These are phyloP conservation scores for Rhinopomastus cyanomelas DNA, from an alignment of 2,113 vertebrate genomes.

Conservation along the genomic window DNA sequence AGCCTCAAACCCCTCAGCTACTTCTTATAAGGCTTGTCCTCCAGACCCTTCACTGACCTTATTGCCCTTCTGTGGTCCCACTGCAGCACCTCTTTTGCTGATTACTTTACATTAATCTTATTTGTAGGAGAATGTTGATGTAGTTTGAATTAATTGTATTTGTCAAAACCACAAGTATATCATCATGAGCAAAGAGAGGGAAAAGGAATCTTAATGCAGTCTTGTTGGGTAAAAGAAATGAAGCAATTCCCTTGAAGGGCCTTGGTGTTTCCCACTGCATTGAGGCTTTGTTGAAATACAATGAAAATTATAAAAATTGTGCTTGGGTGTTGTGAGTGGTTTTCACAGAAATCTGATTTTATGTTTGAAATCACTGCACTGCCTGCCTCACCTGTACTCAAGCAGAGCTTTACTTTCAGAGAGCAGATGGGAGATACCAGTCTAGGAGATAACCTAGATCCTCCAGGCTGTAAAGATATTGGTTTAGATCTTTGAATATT, in stretches of 20 bases:
- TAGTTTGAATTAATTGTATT: background rate
- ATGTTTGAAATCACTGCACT: background rate
- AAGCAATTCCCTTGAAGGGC: background rate
- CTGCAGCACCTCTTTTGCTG: no score
- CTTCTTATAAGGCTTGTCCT: no score
- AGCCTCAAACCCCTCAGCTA: no score
- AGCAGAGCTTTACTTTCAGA: background rate
- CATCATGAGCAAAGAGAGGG: background rate
- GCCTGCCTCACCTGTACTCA: background rate
- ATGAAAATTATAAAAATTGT: background rate
- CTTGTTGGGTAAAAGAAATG: background rate
- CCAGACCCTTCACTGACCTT: no score
- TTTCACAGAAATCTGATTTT: conserved; percentile 5
- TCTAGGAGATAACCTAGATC: background rate
- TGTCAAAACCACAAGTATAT: background rate
- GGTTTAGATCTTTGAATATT: conserved; percentile 20
- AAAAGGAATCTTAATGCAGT: background rate
- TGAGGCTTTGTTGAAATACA: background rate
- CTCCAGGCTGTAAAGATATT: background rate
- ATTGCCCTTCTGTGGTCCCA: no score
- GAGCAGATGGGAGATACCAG: background rate
- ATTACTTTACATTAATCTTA: background rate
- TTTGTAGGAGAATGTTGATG: background rate
- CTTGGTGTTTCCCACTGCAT: background rate
- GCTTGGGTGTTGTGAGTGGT: background rate